Conservation (phyloP, 2,797 vertebrate species). For the Phataginus tetradactyla region DNA sequence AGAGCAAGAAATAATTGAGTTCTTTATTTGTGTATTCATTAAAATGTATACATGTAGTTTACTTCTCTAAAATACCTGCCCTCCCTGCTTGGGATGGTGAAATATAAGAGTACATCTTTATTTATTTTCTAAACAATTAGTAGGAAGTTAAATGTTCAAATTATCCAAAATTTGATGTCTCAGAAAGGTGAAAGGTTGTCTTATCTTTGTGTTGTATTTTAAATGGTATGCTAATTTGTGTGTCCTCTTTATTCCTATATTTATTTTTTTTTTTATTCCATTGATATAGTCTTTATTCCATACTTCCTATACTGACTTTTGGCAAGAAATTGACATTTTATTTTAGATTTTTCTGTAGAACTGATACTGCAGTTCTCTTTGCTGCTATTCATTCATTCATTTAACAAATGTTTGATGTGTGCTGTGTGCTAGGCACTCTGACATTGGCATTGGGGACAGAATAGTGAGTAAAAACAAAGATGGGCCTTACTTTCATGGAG, state of each 20-base stretch:
- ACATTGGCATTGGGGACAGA: not conserved
- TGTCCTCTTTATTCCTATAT: not conserved
- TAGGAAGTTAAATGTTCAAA: constrained; percentile 46
- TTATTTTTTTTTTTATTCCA: constrained; percentile 17
- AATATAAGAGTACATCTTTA: constrained; percentile 49
- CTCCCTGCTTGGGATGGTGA: constrained; percentile 34
- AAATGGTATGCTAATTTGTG: not conserved
- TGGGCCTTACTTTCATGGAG: constrained; percentile 1
- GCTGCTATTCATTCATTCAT: constrained; percentile 35
- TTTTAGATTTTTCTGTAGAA: constrained; percentile 19
- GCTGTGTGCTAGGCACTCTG: not conserved
- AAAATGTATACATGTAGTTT: constrained; percentile 46
- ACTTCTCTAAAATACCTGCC: not conserved
- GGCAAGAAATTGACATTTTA: constrained; percentile 46
- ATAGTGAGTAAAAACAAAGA: constrained; percentile 44
- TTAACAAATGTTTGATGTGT: constrained; percentile 42
- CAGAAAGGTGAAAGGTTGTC: not conserved
- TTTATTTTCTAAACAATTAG: constrained; percentile 43
- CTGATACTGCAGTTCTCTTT: not conserved
- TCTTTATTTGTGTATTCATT: constrained; percentile 35
- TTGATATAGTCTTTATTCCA: constrained; percentile 16
- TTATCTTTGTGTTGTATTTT: constrained; percentile 36
- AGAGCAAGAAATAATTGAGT: constrained; percentile 25
- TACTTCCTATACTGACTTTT: constrained; percentile 37
- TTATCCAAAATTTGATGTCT: constrained; percentile 54